These are phyloP conservation scores for Allobates femoralis DNA, from an alignment of 2,797 vertebrate genomes.

Conservation along the genomic window DNA sequence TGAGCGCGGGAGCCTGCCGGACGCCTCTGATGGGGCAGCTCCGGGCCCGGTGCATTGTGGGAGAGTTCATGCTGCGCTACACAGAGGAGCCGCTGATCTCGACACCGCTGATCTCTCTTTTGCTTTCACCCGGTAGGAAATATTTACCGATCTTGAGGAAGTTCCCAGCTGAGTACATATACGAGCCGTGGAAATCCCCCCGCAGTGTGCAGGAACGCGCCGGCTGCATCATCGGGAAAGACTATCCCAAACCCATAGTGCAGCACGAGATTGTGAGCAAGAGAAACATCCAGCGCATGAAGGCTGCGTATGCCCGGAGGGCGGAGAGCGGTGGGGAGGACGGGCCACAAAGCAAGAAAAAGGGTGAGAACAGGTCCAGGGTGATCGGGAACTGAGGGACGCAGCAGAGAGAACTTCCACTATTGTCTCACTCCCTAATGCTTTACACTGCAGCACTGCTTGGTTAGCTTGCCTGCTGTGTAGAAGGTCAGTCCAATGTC, in stretches of 20 bases:
- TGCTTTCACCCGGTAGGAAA: slow-evolving; percentile 69
- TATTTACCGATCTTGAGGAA: slow-evolving; percentile 79
- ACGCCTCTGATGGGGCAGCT: too few relatives aligned
- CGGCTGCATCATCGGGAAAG: slow-evolving; percentile 79
- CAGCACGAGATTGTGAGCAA: slow-evolving; percentile 73
- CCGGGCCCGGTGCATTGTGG: too few relatives aligned
- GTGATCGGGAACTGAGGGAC: too few relatives aligned
- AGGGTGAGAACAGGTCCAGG: slow-evolving; percentile 58
- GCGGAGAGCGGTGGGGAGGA: slow-evolving; percentile 8
- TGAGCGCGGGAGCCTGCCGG: too few relatives aligned
- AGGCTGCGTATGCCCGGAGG: slow-evolving; percentile 74
- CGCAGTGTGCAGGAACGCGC: slow-evolving; percentile 75
- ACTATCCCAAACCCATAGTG: slow-evolving; percentile 77
- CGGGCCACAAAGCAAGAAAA: slow-evolving; percentile 64
- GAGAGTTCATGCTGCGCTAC: not conserved
- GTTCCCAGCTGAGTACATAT: slow-evolving; percentile 76
- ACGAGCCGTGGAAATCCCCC: slow-evolving; percentile 79
- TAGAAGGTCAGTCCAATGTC: too few relatives aligned
- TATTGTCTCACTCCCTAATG: too few relatives aligned
- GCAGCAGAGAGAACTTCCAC: too few relatives aligned
- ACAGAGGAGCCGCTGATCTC: not conserved
- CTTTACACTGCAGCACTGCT: too few relatives aligned
- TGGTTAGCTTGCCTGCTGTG: too few relatives aligned
- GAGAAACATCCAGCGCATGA: slow-evolving; percentile 79
- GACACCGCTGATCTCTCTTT: not conserved